These are phyloP conservation scores for Nycticebus coucang DNA, from an alignment of 2,113 vertebrate species.

Conservation along the genomic window DNA sequence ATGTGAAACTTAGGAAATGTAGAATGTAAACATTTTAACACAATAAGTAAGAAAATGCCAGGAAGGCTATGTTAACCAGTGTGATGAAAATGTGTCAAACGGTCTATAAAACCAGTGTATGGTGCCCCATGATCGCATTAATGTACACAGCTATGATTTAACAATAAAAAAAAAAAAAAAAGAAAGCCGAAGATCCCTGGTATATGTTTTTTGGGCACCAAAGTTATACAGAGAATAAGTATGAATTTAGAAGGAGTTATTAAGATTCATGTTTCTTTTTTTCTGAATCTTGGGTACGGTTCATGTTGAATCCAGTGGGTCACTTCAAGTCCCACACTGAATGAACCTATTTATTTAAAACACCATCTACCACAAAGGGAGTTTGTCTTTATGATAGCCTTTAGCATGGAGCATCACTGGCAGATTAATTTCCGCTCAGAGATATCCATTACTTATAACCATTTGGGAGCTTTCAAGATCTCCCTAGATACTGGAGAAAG, in stretches of 20 bases:
- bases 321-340: background rate
- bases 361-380: background rate
- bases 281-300: background rate
- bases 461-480: background rate
- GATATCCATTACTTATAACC: background rate
- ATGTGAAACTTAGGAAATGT: too few relatives aligned
- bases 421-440: background rate
- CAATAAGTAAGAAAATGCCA: too few relatives aligned
- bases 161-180: too few relatives aligned
- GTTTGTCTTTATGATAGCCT: background rate
- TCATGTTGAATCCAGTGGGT: background rate
- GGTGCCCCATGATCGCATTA: too few relatives aligned
- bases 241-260: background rate
- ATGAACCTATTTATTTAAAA: background rate
- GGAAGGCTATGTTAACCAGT: too few relatives aligned
- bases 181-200: background rate
- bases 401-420: background rate
- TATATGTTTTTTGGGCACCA: background rate
- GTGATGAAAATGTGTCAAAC: too few relatives aligned
- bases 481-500: background rate
- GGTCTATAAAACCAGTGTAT: too few relatives aligned
- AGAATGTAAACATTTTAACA: too few relatives aligned
- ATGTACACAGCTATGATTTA: too few relatives aligned
- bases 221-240: background rate
- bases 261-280: background rate